Conservation (phyloP, 2,113 vertebrate genomes). For the Nibea coibor region DNA sequence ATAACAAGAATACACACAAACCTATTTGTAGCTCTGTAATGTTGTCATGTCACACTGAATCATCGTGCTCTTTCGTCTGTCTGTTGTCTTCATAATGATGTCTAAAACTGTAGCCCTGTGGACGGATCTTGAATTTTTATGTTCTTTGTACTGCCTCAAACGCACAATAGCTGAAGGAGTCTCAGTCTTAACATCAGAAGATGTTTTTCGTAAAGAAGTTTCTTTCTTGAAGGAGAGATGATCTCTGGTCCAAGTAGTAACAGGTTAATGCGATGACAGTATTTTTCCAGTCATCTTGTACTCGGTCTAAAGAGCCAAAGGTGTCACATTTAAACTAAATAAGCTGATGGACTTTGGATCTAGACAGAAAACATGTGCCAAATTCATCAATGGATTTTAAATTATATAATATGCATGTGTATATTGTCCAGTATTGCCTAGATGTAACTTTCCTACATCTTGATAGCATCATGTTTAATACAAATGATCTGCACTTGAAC, state of each 20-base stretch:
- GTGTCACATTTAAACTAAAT: constrained; percentile 10
- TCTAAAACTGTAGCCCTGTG: constrained; percentile 19
- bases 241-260: neutral
- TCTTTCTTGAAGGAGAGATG: neutral
- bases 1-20: constrained; percentile 17
- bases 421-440: constrained; percentile 9
- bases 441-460: constrained; percentile 20
- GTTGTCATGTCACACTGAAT: constrained; percentile 16
- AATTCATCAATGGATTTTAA: constrained; percentile 14
- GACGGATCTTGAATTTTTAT: constrained; percentile 24
- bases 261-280: neutral
- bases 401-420: neutral
- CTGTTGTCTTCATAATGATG: constrained; percentile 34
- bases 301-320: neutral
- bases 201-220: constrained; percentile 3
- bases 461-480: constrained; percentile 7
- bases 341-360: neutral
- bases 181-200: constrained; percentile 1
- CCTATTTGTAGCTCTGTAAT: neutral
- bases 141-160: constrained; percentile 18
- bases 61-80: constrained; percentile 8
- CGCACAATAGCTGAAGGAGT: constrained; percentile 47
- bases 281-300: constrained; percentile 7
- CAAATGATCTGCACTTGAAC: constrained; percentile 30
- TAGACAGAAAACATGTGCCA: neutral